Conservation (phyloP, 2,113 vertebrate species). For the Daphoenositta chrysoptera region DNA sequence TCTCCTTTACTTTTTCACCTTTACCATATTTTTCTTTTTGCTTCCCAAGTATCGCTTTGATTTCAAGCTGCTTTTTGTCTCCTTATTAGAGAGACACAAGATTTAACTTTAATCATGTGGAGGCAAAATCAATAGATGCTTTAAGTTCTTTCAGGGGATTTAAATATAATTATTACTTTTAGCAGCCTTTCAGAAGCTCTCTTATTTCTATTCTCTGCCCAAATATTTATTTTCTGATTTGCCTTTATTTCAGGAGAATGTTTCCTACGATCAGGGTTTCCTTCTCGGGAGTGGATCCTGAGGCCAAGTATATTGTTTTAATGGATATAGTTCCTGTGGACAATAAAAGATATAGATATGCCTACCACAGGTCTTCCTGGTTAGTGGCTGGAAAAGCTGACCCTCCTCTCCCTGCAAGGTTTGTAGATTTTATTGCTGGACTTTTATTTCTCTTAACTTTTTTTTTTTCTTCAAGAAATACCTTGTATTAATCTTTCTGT, state of each 20-base stretch:
- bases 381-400: conserved; percentile 97
- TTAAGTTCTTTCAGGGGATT: not conserved
- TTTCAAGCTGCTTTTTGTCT: not conserved
- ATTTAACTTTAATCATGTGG: not conserved
- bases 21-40: not conserved
- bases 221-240: conserved; percentile 1
- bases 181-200: not conserved
- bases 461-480: not conserved
- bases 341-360: conserved; percentile 97
- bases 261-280: conserved; percentile 98
- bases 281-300: conserved; percentile 94
- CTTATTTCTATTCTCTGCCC: not conserved
- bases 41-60: not conserved
- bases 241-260: conserved; percentile 85
- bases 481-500: not conserved
- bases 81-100: not conserved
- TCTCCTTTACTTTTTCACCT: not conserved
- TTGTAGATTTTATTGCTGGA: not conserved
- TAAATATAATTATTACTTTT: not conserved
- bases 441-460: not conserved
- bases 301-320: conserved; percentile 95
- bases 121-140: not conserved
- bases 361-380: conserved; percentile 98
- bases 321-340: conserved; percentile 99
- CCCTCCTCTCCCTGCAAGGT: conserved; percentile 95